phyloP scores from a whole-genome alignment of 2,888 invertebrate genomes.

The Dasypogon diadema region DNA sequence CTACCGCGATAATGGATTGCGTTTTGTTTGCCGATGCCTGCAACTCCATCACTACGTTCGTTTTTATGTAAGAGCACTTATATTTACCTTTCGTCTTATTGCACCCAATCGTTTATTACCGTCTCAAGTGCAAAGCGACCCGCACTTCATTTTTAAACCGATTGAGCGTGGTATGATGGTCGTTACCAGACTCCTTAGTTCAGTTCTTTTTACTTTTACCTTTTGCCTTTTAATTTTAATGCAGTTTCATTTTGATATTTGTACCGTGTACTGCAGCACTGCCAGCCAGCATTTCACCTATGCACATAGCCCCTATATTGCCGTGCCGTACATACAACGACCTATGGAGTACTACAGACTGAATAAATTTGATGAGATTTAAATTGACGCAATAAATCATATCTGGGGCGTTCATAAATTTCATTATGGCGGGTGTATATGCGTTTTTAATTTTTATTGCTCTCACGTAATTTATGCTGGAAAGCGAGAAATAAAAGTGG shows the following conservation, averaged over 20 bases:
- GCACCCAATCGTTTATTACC: conserved; percentile 15
- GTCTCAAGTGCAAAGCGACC: conserved; percentile 41
- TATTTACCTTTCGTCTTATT: conserved; percentile 27
- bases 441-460: conserved; percentile 56
- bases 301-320: background rate
- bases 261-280: background rate
- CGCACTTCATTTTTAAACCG: conserved; percentile 50
- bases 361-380: conserved; percentile 56
- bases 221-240: conserved; percentile 18
- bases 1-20: conserved; percentile 55
- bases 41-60: background rate
- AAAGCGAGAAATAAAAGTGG: conserved; percentile 29
- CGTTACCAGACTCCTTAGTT: background rate
- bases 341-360: conserved; percentile 44
- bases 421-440: conserved; percentile 55
- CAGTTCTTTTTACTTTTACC: background rate
- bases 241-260: conserved; percentile 44
- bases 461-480: conserved; percentile 43
- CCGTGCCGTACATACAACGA: conserved; percentile 18
- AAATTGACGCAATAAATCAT: conserved; percentile 56
- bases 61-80: background rate
- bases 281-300: conserved; percentile 21
- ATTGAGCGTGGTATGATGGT: background rate
- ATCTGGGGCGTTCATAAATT: conserved; percentile 54
- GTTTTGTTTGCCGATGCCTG: conserved; percentile 48